Evolutionary conservation across 1,140 invertebrate species (phyloP).

Genomic region (Pseudobourletiella spinata): DNA sequence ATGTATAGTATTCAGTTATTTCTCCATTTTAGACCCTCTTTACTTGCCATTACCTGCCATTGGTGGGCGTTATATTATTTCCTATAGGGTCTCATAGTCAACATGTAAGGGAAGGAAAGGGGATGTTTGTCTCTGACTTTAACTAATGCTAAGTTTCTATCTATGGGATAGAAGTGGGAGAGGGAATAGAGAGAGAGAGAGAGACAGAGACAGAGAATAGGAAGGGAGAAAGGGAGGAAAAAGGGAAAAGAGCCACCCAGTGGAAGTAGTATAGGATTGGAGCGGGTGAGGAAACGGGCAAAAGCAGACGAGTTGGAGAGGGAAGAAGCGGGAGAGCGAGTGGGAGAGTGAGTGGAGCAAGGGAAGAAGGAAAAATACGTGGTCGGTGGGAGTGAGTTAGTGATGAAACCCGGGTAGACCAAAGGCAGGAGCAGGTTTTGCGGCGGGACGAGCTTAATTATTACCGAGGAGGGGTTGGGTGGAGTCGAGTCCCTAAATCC

Average conservation of each 20-base stretch:
- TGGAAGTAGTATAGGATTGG: no score
- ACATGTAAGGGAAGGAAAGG: background rate
- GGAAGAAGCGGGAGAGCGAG: background rate
- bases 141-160: no score
- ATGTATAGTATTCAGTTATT: no score
- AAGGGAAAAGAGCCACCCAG: background rate
- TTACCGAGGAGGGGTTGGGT: constrained; percentile 33
- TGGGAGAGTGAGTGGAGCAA: background rate
- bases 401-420: background rate
- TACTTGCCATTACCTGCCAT: no score
- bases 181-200: constrained; percentile 5
- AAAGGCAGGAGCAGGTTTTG: background rate
- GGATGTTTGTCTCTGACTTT: background rate
- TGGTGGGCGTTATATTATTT: no score
- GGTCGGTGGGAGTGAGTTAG: constrained; percentile 4
- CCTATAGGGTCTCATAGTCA: background rate
- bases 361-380: background rate
- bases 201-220: background rate
- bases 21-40: no score
- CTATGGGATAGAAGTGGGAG: background rate
- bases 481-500: constrained; percentile 31
- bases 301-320: background rate
- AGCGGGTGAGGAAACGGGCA: no score
- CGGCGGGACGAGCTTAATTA: constrained; percentile 34
- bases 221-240: background rate